phyloP scores from a whole-genome alignment of 2,113 vertebrate species.

The Trachemys scripta region DNA sequence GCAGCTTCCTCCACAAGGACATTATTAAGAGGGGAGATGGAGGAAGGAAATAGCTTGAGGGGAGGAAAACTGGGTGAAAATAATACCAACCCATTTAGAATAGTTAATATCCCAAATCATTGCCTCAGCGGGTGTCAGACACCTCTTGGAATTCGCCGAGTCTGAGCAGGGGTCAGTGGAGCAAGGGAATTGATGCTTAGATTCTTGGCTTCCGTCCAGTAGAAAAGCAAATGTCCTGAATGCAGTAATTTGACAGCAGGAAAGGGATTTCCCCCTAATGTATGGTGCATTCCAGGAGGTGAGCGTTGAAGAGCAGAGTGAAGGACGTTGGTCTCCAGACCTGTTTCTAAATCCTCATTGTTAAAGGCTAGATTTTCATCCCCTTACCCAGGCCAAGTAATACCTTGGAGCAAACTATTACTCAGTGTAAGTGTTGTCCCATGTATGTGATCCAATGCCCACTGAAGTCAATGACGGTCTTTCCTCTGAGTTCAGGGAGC shows the following conservation, averaged over 20 bases:
- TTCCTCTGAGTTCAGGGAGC: neutral
- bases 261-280: neutral
- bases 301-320: neutral
- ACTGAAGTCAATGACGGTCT: neutral
- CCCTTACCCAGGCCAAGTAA: neutral
- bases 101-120: neutral
- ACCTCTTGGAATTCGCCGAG: no score
- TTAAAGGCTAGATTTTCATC: neutral
- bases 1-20: no score
- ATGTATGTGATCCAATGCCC: neutral
- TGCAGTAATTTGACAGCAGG: neutral
- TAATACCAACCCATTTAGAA: no score
- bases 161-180: no score
- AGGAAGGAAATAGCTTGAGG: no score
- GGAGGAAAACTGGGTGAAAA: no score
- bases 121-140: neutral
- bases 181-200: neutral
- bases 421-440: neutral
- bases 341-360: neutral
- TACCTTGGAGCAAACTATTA: no score
- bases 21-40: no score
- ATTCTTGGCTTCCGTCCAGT: neutral
- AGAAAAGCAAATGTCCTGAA: neutral
- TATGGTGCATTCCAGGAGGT: neutral
- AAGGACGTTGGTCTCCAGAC: neutral